Percentiles rank a stretch among this genome's conserved stretches.
phyloP scores from a whole-genome alignment of 1,140 invertebrate genomes.

The Vanessa tameamea region DNA sequence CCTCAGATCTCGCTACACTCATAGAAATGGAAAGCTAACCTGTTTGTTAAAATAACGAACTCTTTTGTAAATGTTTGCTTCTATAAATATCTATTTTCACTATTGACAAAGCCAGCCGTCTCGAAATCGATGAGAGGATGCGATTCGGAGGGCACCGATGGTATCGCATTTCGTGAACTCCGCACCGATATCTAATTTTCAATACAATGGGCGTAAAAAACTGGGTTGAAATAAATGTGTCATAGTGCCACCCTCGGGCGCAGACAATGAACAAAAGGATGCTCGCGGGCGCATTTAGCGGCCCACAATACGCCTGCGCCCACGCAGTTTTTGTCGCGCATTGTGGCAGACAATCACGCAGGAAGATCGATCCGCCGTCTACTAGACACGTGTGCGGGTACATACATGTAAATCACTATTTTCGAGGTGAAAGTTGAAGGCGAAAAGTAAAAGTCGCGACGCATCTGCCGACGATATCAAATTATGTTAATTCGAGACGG shows the following conservation, averaged over 20 bases:
- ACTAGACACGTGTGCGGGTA: slow-evolving; percentile 57
- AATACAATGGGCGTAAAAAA: slow-evolving; percentile 79
- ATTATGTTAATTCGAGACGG: slow-evolving; percentile 61
- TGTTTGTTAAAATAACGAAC: slow-evolving; percentile 65
- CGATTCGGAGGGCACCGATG: slow-evolving; percentile 64
- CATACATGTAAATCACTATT: slow-evolving; percentile 72
- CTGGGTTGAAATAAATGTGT: slow-evolving; percentile 77
- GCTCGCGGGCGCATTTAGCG: slow-evolving; percentile 58
- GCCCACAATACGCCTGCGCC: slow-evolving; percentile 73
- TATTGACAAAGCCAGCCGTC: slow-evolving; percentile 39
- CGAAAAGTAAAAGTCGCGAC: slow-evolving; percentile 75
- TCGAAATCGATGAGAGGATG: slow-evolving; percentile 50
- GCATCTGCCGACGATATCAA: slow-evolving; percentile 63
- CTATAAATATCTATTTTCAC: slow-evolving; percentile 52
- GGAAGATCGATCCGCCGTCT: slow-evolving; percentile 60
- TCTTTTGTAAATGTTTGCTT: slow-evolving; percentile 41
- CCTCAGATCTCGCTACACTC: slow-evolving; percentile 39
- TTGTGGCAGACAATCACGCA: slow-evolving; percentile 63
- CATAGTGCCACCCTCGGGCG: slow-evolving; percentile 75
- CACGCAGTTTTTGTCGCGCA: slow-evolving; percentile 63
- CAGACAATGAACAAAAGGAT: slow-evolving; percentile 75
- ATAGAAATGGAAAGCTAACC: slow-evolving; percentile 77
- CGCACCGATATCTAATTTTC: slow-evolving; percentile 72
- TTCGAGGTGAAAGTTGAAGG: slow-evolving; percentile 76
- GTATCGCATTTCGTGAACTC: slow-evolving; percentile 75